Percentiles rank a stretch among this genome's conserved stretches.
phyloP scores from a whole-genome alignment of 2,888 invertebrate species.

The Spodoptera exigua region DNA sequence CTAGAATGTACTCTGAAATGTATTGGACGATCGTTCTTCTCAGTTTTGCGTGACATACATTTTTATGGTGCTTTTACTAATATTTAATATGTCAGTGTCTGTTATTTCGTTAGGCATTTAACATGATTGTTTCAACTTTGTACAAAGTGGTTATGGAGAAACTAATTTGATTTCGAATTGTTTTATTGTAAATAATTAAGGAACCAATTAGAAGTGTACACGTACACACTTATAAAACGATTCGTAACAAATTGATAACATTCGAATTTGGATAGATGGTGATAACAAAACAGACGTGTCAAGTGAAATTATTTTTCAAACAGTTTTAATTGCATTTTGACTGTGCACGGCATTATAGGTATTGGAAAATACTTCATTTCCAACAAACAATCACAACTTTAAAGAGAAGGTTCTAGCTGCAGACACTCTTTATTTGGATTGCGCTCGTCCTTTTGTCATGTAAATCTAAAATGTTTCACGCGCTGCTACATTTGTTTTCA shows the following conservation, averaged over 20 bases:
- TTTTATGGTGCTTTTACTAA: slow-evolving; percentile 20
- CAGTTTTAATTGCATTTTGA: too few relatives aligned
- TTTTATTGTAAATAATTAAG: background rate
- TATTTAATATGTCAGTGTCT: slow-evolving; percentile 15
- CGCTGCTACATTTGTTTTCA: slow-evolving; percentile 30
- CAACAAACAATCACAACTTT: background rate
- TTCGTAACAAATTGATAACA: background rate
- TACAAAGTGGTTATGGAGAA: slow-evolving; percentile 6
- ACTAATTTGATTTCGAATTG: background rate
- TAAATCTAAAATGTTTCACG: slow-evolving; percentile 45
- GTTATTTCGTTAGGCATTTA: slow-evolving; percentile 13
- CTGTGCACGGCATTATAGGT: too few relatives aligned
- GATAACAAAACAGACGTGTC: slow-evolving; percentile 3
- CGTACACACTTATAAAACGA: too few relatives aligned
- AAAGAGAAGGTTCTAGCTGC: slow-evolving; percentile 22
- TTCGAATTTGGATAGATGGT: background rate
- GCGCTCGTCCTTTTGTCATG: slow-evolving; percentile 47
- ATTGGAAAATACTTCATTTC: too few relatives aligned
- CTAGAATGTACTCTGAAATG: slow-evolving; percentile 44
- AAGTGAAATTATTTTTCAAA: background rate
- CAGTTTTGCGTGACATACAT: slow-evolving; percentile 26
- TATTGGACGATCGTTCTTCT: slow-evolving; percentile 15
- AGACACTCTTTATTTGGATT: slow-evolving; percentile 15
- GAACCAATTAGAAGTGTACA: too few relatives aligned
- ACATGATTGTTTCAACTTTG: slow-evolving; percentile 2